Base-by-base conservation (phyloP, 1,140 invertebrate species). In the Onthophagus taurus region DNA sequence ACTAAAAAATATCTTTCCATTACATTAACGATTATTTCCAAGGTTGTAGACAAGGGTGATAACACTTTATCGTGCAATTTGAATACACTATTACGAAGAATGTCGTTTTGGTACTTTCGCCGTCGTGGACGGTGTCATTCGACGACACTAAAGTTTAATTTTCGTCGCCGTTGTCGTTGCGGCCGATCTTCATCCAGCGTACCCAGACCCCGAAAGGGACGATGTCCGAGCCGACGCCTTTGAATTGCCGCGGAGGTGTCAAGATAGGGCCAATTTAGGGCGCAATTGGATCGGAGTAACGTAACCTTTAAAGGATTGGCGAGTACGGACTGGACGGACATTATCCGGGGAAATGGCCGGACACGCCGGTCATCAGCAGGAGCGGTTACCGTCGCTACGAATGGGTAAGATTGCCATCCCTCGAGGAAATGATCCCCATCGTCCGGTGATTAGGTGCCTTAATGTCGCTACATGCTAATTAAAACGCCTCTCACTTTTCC, bases 241-340 rank as follows among this genome's bases (percentile, higher is more conserved):
- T 24, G 37, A 46, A 47, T 47, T 42, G 45, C 45, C 45, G 54
- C 56, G 57, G 58, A 63, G 59, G 61, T 63, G 61, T 60, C 61
- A 62, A 63, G 61, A 63, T 63, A 63, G 61, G 45, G 54, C 51
- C 58, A 62, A 63, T 63, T 63, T 63, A 63, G 53, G 57, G 59
- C 57, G 55, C 61, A 58, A 62, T 63, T 60, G 57, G 54, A 61
- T 57, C 54, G 57, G 57, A 60, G 59, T 63, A 63, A 63, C 57
- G 59, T 54, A 54, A 52, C 56, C 56, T 59, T 58, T 56, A 63
- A 61, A 63, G 59, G 60, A 61, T 60, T 56, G 60, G 55, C 53
- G 54, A 51, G 45, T 54, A 55, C 53, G 58, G 56, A 49, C 51
- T 53, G 50, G 48, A 45, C 49, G 55, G 55, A 47, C 57, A 58